Base-by-base conservation (phyloP, 2,797 vertebrate species). In the Paramormyrops hopkinsi region DNA sequence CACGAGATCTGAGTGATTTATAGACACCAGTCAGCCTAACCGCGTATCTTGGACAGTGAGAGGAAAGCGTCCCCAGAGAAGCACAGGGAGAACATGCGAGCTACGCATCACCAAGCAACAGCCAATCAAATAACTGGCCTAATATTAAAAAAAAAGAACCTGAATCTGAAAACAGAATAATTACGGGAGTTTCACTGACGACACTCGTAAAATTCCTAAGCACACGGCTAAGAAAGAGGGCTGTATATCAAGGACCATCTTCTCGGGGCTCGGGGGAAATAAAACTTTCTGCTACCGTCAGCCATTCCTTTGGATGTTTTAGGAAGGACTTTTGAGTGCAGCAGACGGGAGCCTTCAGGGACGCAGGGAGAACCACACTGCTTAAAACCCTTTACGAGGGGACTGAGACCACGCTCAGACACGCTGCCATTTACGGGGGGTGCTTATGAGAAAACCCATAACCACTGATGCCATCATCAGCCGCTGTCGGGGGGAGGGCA, bases 221-320 rank as follows among this genome's bases (percentile, higher is more conserved):
- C 89, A 83, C 86, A 51, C 88, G 2, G 2, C 89, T 90, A 69
- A 90, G 89, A 88, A 91, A 88, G 91, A 93, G 90, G 51, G 76
- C 76, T 91, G 69, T 88, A 76, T 91, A 92, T 91, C 22, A 91
- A 76, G 41, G 89, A 44, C 48, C 50, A 82, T 87, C 87, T 14
- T 48, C 92, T 93, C 90, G 89, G 91, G 90, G 92, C 88, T 92
- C 93, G 89, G 91, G 89, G 91, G 89, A 91, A 93, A 92, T 94
- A 94, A 90, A 88, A 93, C 92, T 91, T 91, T 89, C 91, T 95
- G 94, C 94, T 93, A 90, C 91, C 92, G 91, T 95, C 94, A 94
- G 94, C 93, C 91, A 92, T 94, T 94, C 9, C 12, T 83, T 48
- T 62, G 41, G 53, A 56, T 46, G 56, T 92, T 93, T 89, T 50